Base-by-base conservation (phyloP, 2,113 vertebrate species). In the Empidonax traillii region DNA sequence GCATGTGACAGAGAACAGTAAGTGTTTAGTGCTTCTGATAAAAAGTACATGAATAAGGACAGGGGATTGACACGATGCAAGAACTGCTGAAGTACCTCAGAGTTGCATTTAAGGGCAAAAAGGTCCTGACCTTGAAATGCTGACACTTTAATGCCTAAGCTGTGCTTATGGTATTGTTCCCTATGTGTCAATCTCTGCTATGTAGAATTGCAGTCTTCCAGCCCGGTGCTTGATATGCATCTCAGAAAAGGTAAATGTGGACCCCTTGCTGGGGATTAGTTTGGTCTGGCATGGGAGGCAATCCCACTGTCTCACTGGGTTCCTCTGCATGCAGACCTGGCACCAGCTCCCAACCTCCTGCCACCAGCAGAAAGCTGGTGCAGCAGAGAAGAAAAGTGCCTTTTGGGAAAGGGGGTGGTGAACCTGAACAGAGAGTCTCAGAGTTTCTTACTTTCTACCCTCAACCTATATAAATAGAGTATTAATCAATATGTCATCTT, bases 1-100 rank as follows among this genome's bases (percentile, higher is more conserved):
- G 49, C 49, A 5, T 9, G 22, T 89, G 72, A 33, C 10, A 5
- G 68, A 91, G 35, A 65, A 96, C 10, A 72, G 98, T 99, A 97
- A 98, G 98, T 97, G 52, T 69, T 35, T 37, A 63, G 49, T 23
- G 6, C 44, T 91, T 82, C 47, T 84, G 47, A 31, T 31, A 52
- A 89, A 72, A 17, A 35, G 23, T 12, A 51, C 5, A 1, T 25
- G 63, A 74, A 55, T 17, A 74, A 33, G 28, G 53, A 12, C 1
- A 5, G n/a, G 24, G 22, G 12, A 37, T 1, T 53, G 63, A 25
- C 8, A 11, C 39, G 31, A 37, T 77, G 22, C 52, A 66, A 53
- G 37, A 43, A 37, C 25, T 85, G 58, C 52, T 94, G 25, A 85
- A 90, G 71, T 15, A 47, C 5, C 44, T 31, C 49, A 51, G 19